These are phyloP conservation scores for Burhinus bistriatus DNA, from an alignment of 2,113 vertebrate genomes.

Conservation along the genomic window DNA sequence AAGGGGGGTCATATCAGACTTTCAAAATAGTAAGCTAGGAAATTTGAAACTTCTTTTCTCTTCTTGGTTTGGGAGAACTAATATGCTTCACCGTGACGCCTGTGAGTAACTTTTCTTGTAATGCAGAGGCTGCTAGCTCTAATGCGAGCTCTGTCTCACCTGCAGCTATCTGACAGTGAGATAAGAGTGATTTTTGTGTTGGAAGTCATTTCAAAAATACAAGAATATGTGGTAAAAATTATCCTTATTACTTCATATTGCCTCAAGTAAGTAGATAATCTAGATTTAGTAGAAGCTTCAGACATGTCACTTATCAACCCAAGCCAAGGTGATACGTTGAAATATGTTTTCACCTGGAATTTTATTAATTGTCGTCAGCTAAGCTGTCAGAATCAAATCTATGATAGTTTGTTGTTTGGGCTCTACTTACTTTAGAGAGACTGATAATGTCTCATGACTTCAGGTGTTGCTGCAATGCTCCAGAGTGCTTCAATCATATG, in stretches of 20 bases:
- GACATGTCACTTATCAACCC: not conserved
- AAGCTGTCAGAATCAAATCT: not conserved
- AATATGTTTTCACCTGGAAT: not conserved
- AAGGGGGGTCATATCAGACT: not conserved
- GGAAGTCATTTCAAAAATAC: not conserved
- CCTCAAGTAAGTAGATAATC: not conserved
- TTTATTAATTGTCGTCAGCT: not conserved
- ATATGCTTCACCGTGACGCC: not conserved
- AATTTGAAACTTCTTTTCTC: not conserved
- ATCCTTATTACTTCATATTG: not conserved
- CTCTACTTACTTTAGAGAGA: not conserved
- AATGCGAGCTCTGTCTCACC: not conserved
- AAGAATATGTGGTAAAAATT: constrained; percentile 9
- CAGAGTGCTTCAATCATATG: not conserved
- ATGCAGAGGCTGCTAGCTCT: not conserved
- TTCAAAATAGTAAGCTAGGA: not conserved
- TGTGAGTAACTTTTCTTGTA: not conserved
- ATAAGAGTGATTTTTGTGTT: not conserved
- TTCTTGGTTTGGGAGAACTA: not conserved
- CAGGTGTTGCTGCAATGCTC: not conserved
- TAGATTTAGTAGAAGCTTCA: not conserved
- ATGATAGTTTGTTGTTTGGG: not conserved
- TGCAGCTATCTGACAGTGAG: not conserved
- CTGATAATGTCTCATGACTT: not conserved
- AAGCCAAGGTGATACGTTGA: not conserved